Conservation (phyloP, 1,140 invertebrate genomes). For the Aplysia californica region DNA sequence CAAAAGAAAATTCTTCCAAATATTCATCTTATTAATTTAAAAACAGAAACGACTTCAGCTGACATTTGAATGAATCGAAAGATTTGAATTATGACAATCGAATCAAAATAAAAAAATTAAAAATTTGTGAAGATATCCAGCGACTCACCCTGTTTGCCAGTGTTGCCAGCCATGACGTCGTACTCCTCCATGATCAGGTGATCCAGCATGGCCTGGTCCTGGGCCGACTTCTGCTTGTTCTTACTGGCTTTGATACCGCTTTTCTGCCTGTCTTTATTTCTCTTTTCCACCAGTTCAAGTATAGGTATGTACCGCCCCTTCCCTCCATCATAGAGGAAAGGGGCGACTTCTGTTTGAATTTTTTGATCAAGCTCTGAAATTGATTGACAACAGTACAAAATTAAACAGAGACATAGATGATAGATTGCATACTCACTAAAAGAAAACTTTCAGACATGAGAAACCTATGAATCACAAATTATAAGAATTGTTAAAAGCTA, state of each 20-base stretch:
- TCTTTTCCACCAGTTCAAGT: slow-evolving; percentile 83
- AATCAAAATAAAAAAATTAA: no score
- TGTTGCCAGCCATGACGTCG: slow-evolving; percentile 44
- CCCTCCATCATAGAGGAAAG: slow-evolving; percentile 94
- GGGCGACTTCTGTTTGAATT: slow-evolving; percentile 86
- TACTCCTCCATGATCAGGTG: slow-evolving; percentile 40
- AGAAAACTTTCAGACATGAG: no score
- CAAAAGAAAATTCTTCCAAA: no score
- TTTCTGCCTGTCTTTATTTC: slow-evolving; percentile 75
- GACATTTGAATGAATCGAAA: no score
- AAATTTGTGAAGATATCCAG: no score
- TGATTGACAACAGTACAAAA: not conserved
- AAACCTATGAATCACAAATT: no score
- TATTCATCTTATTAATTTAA: no score
- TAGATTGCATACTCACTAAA: no score
- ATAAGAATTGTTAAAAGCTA: not conserved
- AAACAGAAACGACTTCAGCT: no score
- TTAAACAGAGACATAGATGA: no score
- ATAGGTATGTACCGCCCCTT: slow-evolving; percentile 89
- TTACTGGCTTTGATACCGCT: slow-evolving; percentile 47
- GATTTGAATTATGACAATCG: no score
- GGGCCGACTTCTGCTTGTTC: slow-evolving; percentile 48
- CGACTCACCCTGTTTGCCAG: slow-evolving; percentile 51
- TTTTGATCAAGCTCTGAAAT: slow-evolving; percentile 70
- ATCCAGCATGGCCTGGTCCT: slow-evolving; percentile 52